phyloP scores from a whole-genome alignment of 2,113 vertebrate species.

The Piaya cayana region DNA sequence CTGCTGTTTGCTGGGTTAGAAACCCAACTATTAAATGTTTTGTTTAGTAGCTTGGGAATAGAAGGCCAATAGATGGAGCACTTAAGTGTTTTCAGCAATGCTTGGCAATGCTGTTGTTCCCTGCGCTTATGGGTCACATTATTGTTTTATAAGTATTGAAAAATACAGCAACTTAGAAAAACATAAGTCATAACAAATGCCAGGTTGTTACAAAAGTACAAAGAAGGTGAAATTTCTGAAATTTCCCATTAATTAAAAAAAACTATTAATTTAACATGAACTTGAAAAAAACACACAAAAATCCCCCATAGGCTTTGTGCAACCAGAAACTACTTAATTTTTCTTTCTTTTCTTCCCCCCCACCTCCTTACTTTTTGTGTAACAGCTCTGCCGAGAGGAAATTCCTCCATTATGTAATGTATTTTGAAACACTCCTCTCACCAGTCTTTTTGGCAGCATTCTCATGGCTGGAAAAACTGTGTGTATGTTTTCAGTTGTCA shows the following conservation, averaged over 20 bases:
- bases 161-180: not conserved
- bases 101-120: not conserved
- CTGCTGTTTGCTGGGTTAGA: conserved; percentile 7
- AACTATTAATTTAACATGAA: not conserved
- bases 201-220: not conserved
- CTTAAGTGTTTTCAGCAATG: not conserved
- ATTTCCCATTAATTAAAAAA: not conserved
- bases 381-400: conserved; percentile 49
- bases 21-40: not conserved
- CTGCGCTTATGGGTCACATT: not conserved
- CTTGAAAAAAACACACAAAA: not conserved
- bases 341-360: not conserved
- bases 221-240: not conserved
- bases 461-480: conserved; percentile 22
- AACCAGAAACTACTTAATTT: not conserved
- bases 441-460: conserved; percentile 36
- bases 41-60: not conserved
- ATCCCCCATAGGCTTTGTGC: not conserved
- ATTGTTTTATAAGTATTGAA: not conserved
- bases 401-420: conserved; percentile 60
- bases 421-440: conserved; percentile 54
- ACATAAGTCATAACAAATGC: not conserved
- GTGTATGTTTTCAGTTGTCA: conserved; percentile 44
- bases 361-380: not conserved
- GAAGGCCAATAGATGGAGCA: not conserved